Evolutionary conservation across 2,888 invertebrate genomes (phyloP).

Genomic region (Drosophila paranaensis): DNA sequence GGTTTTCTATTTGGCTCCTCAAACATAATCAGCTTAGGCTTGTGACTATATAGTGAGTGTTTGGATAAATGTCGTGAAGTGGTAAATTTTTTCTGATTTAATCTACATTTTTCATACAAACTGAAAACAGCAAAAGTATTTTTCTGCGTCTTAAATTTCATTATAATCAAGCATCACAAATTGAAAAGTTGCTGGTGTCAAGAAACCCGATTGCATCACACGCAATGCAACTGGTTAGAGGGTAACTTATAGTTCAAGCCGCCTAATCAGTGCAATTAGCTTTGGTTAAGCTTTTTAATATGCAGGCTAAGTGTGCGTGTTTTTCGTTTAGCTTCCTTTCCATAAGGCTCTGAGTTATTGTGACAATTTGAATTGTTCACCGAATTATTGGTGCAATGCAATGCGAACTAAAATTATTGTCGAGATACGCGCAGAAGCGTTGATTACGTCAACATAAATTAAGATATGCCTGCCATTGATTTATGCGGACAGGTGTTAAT

Average conservation of each 20-base stretch:
- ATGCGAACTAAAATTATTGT: slow-evolving; percentile 43
- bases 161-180: background rate
- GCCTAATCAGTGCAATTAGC: background rate
- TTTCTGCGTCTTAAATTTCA: background rate
- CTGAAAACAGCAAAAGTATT: no score
- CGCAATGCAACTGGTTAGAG: background rate
- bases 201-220: background rate
- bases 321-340: slow-evolving; percentile 14
- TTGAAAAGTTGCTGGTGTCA: background rate
- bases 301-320: slow-evolving; percentile 9
- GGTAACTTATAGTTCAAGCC: background rate
- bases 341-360: slow-evolving; percentile 62
- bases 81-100: background rate
- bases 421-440: slow-evolving; percentile 58
- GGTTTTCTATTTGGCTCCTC: background rate
- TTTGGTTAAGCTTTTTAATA: background rate
- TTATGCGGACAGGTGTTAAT: slow-evolving; percentile 67
- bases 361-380: slow-evolving; percentile 72
- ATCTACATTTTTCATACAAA: background rate
- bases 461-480: slow-evolving; percentile 62
- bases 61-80: background rate
- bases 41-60: background rate
- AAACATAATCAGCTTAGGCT: background rate
- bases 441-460: slow-evolving; percentile 75
- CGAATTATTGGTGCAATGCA: slow-evolving; percentile 33